Base-by-base conservation (phyloP, 2,888 invertebrate genomes). In the Drosophila monieri region DNA sequence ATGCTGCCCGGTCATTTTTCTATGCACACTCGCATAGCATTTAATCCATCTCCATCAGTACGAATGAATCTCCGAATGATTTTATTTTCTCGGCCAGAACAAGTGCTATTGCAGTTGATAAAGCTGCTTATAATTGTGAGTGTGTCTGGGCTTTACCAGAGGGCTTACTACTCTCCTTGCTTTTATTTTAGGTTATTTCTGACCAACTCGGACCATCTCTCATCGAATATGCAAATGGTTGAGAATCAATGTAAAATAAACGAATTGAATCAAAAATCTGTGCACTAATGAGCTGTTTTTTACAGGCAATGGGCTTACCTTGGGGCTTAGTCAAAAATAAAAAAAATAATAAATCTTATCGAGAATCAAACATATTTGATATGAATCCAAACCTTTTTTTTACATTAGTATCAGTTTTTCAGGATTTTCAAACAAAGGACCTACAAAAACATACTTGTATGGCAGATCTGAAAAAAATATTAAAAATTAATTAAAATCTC, bases 1-100 rank as follows among this genome's bases (percentile, higher is more conserved):
- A 66, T 65, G 32, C 65, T 65, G 48, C 30, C 49, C 44, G 56
- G 66, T 46, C 37, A 56, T 65, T 66, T 66, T 65, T 66, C 65
- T 44, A 65, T 62, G 62, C 64, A 53, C 64, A 54, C 66, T 66
- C 53, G 54, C 43, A 41, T 39, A 48, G 60, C 41, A 39, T 68
- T 69, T 69, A 69, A 69, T 68, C 61, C 69, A 55, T 69, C 69
- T 69, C 69, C 69, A 69, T 69, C 69, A 60, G 53, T 68, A 51
- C 61, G 69, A 69, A 69, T 69, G 69, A 51, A 68, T 60, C 60
- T 68, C 54, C 54, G 37, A 61, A 60, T 69, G 68, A 69, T 60
- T 54, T 69, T 53, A 52, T 69, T 54, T 54, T 30, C 35, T 44
- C 12, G 59, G 39, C 43, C 30, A 56, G 30, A 53, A 53, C 62